Percentiles rank a stretch among this genome's conserved stretches.
These are phyloP conservation scores for Nemurella pictetii DNA, from an alignment of 2,888 invertebrate genomes.

Conservation along the genomic window DNA sequence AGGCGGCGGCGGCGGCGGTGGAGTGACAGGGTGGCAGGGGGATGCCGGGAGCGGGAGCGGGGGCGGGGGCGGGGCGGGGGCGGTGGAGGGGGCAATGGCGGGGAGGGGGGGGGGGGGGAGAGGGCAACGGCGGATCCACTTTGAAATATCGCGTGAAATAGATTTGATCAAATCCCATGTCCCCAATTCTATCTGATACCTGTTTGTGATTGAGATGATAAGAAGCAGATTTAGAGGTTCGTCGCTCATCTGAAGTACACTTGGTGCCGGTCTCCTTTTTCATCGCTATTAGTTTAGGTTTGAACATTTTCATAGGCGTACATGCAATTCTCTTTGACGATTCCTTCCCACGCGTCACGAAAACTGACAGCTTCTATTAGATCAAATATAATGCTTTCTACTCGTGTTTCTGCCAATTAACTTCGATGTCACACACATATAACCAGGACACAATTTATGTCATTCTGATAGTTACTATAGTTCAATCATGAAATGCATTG, in stretches of 20 bases:
- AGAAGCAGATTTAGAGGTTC: neutral
- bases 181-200: neutral
- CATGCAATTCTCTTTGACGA: neutral
- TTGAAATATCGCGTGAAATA: neutral
- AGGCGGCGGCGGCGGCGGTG: neutral
- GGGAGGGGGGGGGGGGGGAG: neutral
- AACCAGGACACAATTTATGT: neutral
- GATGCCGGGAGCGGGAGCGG: neutral
- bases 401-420: too few relatives aligned
- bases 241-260: neutral
- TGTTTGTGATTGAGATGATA: neutral
- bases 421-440: neutral
- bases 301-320: neutral
- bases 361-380: too few relatives aligned
- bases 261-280: neutral
- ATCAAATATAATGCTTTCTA: too few relatives aligned
- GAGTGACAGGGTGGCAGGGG: neutral
- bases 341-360: neutral
- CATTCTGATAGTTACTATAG: neutral
- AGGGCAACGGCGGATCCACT: neutral
- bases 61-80: neutral
- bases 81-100: neutral
- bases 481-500: neutral
- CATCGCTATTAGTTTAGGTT: neutral
- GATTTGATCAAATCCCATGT: neutral